Conservation (phyloP, 1,140 invertebrate species). For the Cotesia typhae region DNA sequence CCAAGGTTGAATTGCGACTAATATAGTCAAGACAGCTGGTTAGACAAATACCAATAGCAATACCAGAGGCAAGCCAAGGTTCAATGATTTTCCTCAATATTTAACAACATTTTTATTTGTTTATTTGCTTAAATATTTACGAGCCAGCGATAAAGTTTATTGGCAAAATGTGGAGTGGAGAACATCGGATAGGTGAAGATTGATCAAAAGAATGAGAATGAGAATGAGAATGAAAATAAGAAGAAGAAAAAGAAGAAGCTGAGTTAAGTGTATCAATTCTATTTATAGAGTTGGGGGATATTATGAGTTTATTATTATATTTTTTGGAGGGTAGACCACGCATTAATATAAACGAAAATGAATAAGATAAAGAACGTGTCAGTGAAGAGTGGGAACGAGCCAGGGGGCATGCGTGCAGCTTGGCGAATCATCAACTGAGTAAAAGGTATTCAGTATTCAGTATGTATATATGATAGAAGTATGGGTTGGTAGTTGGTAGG, state of each 20-base stretch:
- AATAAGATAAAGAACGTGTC: slow-evolving; percentile 26
- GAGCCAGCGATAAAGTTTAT: too few relatives aligned
- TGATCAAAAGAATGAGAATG: not conserved
- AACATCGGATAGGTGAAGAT: not conserved
- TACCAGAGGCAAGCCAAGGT: slow-evolving; percentile 9
- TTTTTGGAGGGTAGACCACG: not conserved
- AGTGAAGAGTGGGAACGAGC: slow-evolving; percentile 17
- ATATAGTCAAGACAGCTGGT: slow-evolving; percentile 9
- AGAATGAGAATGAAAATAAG: not conserved
- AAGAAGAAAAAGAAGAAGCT: not conserved
- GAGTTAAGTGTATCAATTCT: not conserved
- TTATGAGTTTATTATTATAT: not conserved
- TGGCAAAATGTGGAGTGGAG: too few relatives aligned
- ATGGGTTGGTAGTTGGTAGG: not conserved
- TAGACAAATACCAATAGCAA: not conserved
- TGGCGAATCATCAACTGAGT: slow-evolving; percentile 24
- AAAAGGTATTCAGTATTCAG: not conserved
- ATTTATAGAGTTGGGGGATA: not conserved
- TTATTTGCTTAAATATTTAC: too few relatives aligned
- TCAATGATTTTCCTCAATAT: slow-evolving; percentile 11
- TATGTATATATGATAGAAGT: not conserved
- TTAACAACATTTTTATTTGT: not conserved
- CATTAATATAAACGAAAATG: not conserved
- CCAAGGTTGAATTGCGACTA: slow-evolving; percentile 14
- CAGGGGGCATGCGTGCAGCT: slow-evolving; percentile 31